These are phyloP conservation scores for Diplodus sargus DNA, from an alignment of 2,797 vertebrate species.

Conservation along the genomic window DNA sequence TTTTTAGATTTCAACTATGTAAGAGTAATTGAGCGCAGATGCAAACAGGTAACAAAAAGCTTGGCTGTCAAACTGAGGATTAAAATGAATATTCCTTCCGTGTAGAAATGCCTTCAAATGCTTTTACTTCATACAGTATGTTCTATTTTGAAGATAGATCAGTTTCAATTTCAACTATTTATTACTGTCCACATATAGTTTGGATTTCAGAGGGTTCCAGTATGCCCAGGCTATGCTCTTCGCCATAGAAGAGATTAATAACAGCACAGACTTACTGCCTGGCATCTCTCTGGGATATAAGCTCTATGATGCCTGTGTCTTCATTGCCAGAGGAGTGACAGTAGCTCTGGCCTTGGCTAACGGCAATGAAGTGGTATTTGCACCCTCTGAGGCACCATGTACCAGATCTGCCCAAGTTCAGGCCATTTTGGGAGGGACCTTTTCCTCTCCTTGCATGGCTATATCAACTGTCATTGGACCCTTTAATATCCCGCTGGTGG, in stretches of 20 bases:
- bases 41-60: too few relatives aligned
- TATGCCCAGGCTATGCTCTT: slow-evolving; percentile 14
- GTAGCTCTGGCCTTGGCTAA: not conserved
- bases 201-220: slow-evolving; percentile 17
- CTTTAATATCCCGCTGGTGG: slow-evolving; percentile 14
- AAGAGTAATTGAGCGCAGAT: too few relatives aligned
- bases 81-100: too few relatives aligned
- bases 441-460: slow-evolving; percentile 7
- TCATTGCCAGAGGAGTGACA: not conserved
- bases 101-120: not conserved
- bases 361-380: not conserved
- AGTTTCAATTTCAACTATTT: not conserved
- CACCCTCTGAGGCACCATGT: not conserved
- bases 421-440: not conserved
- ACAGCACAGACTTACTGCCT: slow-evolving; percentile 8
- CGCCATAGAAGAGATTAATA: slow-evolving; percentile 20
- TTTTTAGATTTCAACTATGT: too few relatives aligned
- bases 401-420: slow-evolving; percentile 9
- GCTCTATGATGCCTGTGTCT: not conserved
- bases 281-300: slow-evolving; percentile 5
- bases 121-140: not conserved
- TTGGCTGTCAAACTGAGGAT: too few relatives aligned
- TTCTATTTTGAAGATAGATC: too few relatives aligned
- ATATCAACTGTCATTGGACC: slow-evolving; percentile 8
- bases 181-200: not conserved